Conservation (phyloP, 2,113 vertebrate species). For the Setophaga petechia region DNA sequence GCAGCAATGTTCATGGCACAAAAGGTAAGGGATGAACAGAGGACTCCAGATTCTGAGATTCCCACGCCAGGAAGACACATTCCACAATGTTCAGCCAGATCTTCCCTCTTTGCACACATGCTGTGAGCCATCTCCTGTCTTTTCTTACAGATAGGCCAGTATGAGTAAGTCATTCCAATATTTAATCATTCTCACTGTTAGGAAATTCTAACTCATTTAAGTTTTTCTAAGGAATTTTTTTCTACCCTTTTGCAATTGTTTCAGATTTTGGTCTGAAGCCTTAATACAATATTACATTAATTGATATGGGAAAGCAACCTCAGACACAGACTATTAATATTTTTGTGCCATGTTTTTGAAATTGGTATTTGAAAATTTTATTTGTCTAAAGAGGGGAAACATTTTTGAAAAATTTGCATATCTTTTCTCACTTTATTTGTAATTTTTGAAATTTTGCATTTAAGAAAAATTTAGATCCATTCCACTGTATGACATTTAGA, state of each 20-base stretch:
- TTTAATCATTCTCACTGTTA: constrained; percentile 33
- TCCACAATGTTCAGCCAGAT: constrained; percentile 35
- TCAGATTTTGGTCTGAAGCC: background rate
- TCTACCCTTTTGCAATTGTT: background rate
- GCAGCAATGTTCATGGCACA: background rate
- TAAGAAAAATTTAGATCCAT: background rate
- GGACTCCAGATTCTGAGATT: background rate
- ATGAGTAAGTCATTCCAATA: constrained; percentile 12
- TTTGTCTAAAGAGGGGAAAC: background rate
- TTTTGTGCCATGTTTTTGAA: background rate
- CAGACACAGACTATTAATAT: background rate
- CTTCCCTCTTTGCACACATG: background rate
- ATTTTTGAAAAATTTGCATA: background rate
- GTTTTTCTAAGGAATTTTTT: constrained; percentile 22
- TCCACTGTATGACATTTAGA: background rate
- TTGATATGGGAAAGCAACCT: background rate
- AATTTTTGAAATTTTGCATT: background rate
- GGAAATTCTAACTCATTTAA: constrained; percentile 31
- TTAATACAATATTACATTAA: background rate
- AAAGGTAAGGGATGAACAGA: background rate
- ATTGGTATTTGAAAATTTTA: background rate
- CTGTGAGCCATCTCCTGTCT: background rate
- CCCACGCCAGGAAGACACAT: background rate
- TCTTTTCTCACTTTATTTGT: background rate
- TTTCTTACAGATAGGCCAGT: constrained; percentile 35